Conservation (phyloP, 2,797 vertebrate genomes). For the Salmo trutta region DNA sequence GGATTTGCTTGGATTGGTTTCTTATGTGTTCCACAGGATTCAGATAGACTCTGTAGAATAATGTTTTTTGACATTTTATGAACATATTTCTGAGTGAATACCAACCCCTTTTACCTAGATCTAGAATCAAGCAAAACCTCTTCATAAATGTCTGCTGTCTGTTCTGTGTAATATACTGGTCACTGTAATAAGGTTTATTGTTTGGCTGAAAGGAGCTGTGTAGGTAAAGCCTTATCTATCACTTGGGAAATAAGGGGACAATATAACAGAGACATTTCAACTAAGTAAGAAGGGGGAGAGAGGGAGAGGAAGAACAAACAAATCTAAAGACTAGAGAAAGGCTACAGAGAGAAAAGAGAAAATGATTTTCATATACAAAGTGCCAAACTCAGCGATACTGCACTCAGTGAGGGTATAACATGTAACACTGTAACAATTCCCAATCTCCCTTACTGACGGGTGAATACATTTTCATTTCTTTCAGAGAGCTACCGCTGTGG, state of each 20-base stretch:
- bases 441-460: neutral
- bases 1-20: neutral
- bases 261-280: neutral
- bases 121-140: neutral
- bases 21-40: neutral
- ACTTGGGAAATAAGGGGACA: constrained; percentile 5
- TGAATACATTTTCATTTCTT: neutral
- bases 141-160: neutral
- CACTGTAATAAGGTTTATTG: neutral
- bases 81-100: neutral
- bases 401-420: constrained; percentile 3
- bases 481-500: constrained; percentile 65
- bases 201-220: neutral
- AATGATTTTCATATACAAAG: constrained; percentile 6
- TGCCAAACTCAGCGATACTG: neutral
- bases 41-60: neutral
- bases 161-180: neutral
- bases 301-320: neutral
- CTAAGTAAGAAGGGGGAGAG: neutral
- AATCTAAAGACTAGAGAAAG: neutral
- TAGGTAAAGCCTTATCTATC: constrained; percentile 4
- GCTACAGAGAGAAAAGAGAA: neutral
- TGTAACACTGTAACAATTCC: constrained; percentile 2
- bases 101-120: neutral
- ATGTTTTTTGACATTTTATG: neutral